Evolutionary conservation across 2,888 invertebrate species (phyloP).

Genomic region (Macrostomum cliftonense): DNA sequence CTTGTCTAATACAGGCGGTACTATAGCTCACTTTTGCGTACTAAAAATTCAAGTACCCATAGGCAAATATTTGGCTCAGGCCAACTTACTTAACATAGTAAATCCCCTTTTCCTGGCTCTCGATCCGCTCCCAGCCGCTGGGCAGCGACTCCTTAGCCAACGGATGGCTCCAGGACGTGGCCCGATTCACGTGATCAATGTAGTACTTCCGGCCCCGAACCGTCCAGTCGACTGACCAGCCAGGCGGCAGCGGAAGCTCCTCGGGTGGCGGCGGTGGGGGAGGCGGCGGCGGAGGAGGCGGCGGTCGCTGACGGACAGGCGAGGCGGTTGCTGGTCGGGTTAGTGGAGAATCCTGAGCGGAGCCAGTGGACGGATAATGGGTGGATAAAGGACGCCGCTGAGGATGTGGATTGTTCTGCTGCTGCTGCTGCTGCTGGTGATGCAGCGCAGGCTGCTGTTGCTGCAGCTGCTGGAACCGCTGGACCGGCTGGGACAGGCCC

Average conservation of each 20-base stretch:
- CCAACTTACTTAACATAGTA: conserved; percentile 70
- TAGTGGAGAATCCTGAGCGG: too few relatives aligned
- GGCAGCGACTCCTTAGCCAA: conserved; percentile 54
- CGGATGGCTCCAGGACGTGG: conserved; percentile 97
- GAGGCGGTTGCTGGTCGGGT: too few relatives aligned
- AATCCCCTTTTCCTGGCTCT: conserved; percentile 76
- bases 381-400: too few relatives aligned
- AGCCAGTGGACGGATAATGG: too few relatives aligned
- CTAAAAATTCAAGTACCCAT: too few relatives aligned
- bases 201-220: conserved; percentile 81
- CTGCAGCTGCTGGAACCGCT: not conserved
- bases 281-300: too few relatives aligned
- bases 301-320: not conserved
- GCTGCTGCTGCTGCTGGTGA: too few relatives aligned
- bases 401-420: too few relatives aligned
- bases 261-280: conserved; percentile 25
- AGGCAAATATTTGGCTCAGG: too few relatives aligned
- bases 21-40: too few relatives aligned
- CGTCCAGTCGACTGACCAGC: conserved; percentile 93
- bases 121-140: conserved; percentile 86
- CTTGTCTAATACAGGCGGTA: too few relatives aligned
- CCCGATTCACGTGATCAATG: conserved; percentile 94
- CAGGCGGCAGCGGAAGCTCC: conserved; percentile 73
- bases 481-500: not conserved
- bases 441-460: not conserved